These are phyloP conservation scores for Alviniconcha marisindica DNA, from an alignment of 1,140 invertebrate genomes.

Conservation along the genomic window DNA sequence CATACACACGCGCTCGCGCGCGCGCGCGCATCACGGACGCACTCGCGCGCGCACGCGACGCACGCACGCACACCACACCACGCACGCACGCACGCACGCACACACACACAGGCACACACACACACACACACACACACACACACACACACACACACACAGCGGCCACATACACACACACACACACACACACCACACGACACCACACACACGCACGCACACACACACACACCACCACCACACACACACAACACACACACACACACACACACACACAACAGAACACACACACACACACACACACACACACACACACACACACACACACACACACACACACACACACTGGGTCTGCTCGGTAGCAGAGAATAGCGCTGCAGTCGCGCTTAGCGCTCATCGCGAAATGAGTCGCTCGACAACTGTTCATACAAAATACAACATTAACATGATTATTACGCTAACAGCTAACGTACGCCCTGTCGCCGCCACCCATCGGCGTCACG, in stretches of 20 bases:
- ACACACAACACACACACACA: neutral
- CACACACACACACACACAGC: constrained; percentile 17
- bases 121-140: neutral
- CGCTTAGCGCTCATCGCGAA: too few relatives aligned
- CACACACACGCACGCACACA: neutral
- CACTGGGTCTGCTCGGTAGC: too few relatives aligned
- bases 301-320: neutral
- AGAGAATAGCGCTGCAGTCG: too few relatives aligned
- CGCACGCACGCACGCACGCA: neutral
- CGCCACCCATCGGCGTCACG: too few relatives aligned
- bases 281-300: neutral
- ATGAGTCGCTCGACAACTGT: too few relatives aligned
- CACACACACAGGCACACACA: neutral
- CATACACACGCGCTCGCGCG: too few relatives aligned
- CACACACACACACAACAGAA: neutral
- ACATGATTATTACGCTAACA: too few relatives aligned
- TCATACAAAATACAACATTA: too few relatives aligned
- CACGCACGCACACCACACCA: too few relatives aligned
- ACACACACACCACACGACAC: neutral
- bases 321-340: neutral
- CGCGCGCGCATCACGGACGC: too few relatives aligned
- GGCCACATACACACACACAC: constrained; percentile 16
- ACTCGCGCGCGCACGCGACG: too few relatives aligned
- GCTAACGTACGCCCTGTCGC: too few relatives aligned
- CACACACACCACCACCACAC: neutral